Base-by-base conservation (phyloP, 1,140 invertebrate species). In the Kradibia gibbosae region DNA sequence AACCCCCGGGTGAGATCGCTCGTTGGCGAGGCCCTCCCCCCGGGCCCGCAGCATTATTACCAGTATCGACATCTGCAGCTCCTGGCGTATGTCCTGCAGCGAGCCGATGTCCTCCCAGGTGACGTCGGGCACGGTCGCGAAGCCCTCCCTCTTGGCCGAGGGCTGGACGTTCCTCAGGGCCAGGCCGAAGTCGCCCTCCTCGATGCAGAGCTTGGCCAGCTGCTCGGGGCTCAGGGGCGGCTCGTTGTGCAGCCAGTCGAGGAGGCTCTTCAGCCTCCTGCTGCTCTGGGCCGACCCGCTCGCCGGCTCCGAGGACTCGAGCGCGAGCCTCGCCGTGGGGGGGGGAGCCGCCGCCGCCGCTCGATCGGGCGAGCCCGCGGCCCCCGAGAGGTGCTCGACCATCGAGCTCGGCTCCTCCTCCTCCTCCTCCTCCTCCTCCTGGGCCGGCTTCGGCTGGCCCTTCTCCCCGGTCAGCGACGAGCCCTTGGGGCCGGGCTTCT, bases 51-150 rank as follows among this genome's bases (percentile, higher is more conserved):
- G n/a, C n/a, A n/a, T n/a, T n/a, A n/a, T n/a, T 89, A 96, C 95
- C 90, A 99, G 90, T 82, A 99, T 98, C 60, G 97, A 94, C 87
- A 97, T 92, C 89, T 98, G 94, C 28, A 99, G 92, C 88, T 99
- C 97, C 85, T 98, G 94, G 75, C 98, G 92, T 55, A 99, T 96
- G 88, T 97, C 93, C 48, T 94, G 93, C 15, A 99, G 88, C 1
- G 98, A 98, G 1, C 99, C 99, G 85, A 99, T 94, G 92, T 99
- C 98, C 82, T 97, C 94, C 99, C 99, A 99, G 0, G 97, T 98
- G 0, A 97, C 96, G 93, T 99, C 97, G 17, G 99, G 98, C 28
- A 99, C 97, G 11, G 98, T 99, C 7, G 97, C 96, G 92, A 99
- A 99, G 70, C 99, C 99, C 93, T 99, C 98, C 83, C 98, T 93